phyloP scores from a whole-genome alignment of 2,113 vertebrate species.

The Myotis brandtii region DNA sequence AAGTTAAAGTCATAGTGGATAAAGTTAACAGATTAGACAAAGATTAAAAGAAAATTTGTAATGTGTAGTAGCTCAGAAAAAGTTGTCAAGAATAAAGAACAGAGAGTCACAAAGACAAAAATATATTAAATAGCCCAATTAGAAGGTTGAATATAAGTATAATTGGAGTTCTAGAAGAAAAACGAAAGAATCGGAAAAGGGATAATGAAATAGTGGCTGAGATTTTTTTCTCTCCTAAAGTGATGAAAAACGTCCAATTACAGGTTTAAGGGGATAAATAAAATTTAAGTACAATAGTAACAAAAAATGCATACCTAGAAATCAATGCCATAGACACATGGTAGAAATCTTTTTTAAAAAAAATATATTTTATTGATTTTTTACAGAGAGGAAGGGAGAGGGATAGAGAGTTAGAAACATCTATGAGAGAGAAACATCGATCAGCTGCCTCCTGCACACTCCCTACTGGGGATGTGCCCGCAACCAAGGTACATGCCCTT shows the following conservation, averaged over 20 bases:
- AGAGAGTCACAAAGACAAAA: neutral
- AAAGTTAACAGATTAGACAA: neutral
- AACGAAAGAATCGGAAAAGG: neutral
- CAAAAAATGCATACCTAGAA: neutral
- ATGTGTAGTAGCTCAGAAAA: neutral
- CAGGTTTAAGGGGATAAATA: neutral
- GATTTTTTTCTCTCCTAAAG: neutral
- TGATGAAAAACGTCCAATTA: neutral
- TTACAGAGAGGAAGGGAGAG: too few relatives aligned
- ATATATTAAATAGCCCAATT: neutral
- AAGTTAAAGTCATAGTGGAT: neutral
- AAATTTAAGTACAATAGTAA: neutral
- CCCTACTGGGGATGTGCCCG: too few relatives aligned
- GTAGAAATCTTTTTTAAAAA: neutral
- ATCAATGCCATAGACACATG: neutral
- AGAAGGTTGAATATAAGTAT: neutral
- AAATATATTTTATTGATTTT: too few relatives aligned
- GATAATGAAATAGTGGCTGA: neutral
- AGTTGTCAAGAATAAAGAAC: neutral
- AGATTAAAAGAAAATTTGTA: neutral
- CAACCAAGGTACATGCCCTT: too few relatives aligned
- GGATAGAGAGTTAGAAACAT: too few relatives aligned
- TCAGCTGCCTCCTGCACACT: too few relatives aligned
- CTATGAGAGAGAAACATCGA: too few relatives aligned
- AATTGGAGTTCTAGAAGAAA: neutral